phyloP scores from a whole-genome alignment of 1,140 invertebrate species.

The Galleria mellonella region DNA sequence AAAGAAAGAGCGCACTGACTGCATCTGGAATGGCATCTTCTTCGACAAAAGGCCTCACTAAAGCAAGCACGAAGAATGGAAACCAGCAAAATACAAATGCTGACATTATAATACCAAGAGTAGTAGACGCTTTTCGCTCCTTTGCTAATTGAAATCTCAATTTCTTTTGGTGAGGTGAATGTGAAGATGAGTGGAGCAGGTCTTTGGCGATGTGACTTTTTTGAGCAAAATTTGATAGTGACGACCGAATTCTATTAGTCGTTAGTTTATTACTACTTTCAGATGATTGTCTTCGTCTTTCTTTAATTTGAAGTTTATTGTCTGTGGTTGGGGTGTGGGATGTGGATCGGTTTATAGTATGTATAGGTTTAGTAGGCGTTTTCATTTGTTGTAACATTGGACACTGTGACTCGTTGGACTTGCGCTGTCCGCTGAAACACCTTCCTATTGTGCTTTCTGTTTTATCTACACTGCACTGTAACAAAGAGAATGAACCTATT shows the following conservation, averaged over 20 bases:
- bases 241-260: slow-evolving; percentile 64
- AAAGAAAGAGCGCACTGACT: slow-evolving; percentile 84
- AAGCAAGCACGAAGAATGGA: slow-evolving; percentile 95
- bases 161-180: slow-evolving; percentile 81
- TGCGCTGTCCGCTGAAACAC: slow-evolving; percentile 78
- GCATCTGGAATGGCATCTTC: slow-evolving; percentile 82
- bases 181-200: slow-evolving; percentile 48
- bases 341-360: slow-evolving; percentile 56
- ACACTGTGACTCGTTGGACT: slow-evolving; percentile 84
- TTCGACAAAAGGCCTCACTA: slow-evolving; percentile 88
- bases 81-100: slow-evolving; percentile 98
- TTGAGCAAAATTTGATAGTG: slow-evolving; percentile 65
- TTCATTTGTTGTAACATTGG: slow-evolving; percentile 78
- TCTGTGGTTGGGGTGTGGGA: slow-evolving; percentile 38
- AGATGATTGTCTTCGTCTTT: slow-evolving; percentile 44
- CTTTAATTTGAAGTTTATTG: slow-evolving; percentile 39
- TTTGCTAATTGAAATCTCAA: slow-evolving; percentile 88
- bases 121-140: slow-evolving; percentile 95
- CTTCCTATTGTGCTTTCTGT: slow-evolving; percentile 71
- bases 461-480: slow-evolving; percentile 80
- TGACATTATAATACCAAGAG: slow-evolving; percentile 97
- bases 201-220: slow-evolving; percentile 70
- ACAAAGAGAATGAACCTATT: slow-evolving; percentile 45
- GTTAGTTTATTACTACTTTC: slow-evolving; percentile 54
- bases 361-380: slow-evolving; percentile 62